A percentile compares a stretch with the other conserved stretches of the same genome.
phyloP scores from a whole-genome alignment of 2,797 vertebrate species.

The Brachymystax lenok region DNA sequence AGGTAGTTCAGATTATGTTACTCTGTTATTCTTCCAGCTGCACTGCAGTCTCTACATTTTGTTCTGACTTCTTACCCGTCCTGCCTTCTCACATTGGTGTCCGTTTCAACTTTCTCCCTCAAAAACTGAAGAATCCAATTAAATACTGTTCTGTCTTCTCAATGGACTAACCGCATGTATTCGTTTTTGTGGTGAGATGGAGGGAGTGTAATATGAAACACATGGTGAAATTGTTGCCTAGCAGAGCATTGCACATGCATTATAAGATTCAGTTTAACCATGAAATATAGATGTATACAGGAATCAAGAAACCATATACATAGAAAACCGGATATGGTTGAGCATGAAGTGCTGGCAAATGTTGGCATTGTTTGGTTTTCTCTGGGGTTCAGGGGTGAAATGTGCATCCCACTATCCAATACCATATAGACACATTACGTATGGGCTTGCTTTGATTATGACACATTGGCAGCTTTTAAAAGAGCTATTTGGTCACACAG shows the following conservation, averaged over 20 bases:
- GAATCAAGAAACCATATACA: conserved; percentile 20
- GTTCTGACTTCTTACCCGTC: not conserved
- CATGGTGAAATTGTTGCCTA: conserved; percentile 12
- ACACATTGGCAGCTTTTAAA: conserved; percentile 2
- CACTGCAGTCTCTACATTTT: conserved; percentile 5
- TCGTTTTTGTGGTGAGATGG: conserved; percentile 7
- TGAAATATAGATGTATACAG: conserved; percentile 41
- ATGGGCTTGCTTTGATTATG: not conserved
- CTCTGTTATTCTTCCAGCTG: conserved; percentile 23
- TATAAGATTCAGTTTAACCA: conserved; percentile 31
- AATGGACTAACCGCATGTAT: conserved; percentile 20
- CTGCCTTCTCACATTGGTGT: conserved; percentile 13
- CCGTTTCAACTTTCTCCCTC: conserved; percentile 14
- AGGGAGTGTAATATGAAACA: conserved; percentile 6
- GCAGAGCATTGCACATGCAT: conserved; percentile 18
- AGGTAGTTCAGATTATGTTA: conserved; percentile 26
- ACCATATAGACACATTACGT: not conserved
- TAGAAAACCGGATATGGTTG: conserved; percentile 30
- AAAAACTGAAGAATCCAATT: conserved; percentile 16
- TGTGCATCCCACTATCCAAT: not conserved
- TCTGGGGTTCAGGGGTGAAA: not conserved
- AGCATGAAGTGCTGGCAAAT: conserved; percentile 36
- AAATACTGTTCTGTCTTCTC: conserved; percentile 20
- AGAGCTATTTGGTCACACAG: conserved; percentile 17
- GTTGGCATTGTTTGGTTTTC: not conserved